These are phyloP conservation scores for Castor canadensis DNA, from an alignment of 2,113 vertebrate species.

Conservation along the genomic window DNA sequence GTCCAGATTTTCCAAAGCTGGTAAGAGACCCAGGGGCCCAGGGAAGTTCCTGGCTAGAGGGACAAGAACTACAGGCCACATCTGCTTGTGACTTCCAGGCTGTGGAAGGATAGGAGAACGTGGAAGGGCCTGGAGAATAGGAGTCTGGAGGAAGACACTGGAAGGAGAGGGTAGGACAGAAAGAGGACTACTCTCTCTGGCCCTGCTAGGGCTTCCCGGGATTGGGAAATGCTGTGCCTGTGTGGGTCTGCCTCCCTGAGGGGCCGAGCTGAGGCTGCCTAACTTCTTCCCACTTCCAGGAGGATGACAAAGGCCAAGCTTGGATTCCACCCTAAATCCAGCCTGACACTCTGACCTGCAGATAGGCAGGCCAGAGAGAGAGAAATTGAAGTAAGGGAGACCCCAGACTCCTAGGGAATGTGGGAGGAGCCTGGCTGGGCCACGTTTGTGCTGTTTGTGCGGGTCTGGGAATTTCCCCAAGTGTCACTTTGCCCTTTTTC, in stretches of 20 bases:
- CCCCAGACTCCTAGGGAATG: neutral
- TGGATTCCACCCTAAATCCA: neutral
- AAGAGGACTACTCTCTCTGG: neutral
- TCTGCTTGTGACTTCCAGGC: neutral
- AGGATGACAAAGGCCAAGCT: neutral
- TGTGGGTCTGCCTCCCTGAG: neutral
- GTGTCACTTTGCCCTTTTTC: slow-evolving; percentile 43
- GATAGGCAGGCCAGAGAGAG: neutral
- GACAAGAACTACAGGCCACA: neutral
- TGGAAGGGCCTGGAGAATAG: neutral
- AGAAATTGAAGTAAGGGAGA: neutral
- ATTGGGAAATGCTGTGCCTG: slow-evolving; percentile 34
- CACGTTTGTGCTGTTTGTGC: neutral
- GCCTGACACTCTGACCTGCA: neutral
- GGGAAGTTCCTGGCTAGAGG: slow-evolving; percentile 68
- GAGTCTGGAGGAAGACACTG: neutral
- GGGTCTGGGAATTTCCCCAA: slow-evolving; percentile 50
- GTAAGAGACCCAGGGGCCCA: slow-evolving; percentile 11
- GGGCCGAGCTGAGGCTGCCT: neutral
- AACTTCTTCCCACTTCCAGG: neutral
- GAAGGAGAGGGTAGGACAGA: neutral
- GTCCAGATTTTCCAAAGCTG: slow-evolving; percentile 58
- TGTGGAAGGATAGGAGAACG: neutral
- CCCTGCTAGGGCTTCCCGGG: slow-evolving; percentile 41
- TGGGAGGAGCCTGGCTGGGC: slow-evolving; percentile 49